A percentile compares a stretch with the other conserved stretches of the same genome.
phyloP scores from a whole-genome alignment of 2,888 invertebrate species.

The Phaedon cochleariae region DNA sequence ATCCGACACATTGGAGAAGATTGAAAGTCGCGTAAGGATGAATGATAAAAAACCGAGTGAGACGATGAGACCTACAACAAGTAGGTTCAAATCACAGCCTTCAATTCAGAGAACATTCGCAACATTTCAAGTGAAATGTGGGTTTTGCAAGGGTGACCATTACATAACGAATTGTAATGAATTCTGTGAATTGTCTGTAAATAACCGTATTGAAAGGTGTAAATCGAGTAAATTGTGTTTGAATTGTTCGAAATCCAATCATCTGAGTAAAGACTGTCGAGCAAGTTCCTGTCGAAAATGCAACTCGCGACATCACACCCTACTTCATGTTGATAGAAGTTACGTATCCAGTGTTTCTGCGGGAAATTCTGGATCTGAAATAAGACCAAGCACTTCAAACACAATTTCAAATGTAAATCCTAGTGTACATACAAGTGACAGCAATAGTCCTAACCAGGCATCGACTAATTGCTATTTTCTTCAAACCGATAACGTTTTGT shows the following conservation, averaged over 20 bases:
- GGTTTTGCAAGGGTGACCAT: conserved; percentile 4
- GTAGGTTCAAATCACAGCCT: background rate
- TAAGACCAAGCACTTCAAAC: background rate
- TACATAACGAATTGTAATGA: conserved; percentile 8
- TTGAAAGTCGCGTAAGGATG: background rate
- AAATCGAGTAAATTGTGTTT: background rate
- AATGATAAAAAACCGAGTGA: background rate
- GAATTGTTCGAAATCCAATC: conserved; percentile 8
- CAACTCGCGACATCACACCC: conserved; percentile 7
- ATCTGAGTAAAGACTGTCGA: conserved; percentile 9
- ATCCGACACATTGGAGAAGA: background rate
- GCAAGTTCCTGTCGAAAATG: conserved; percentile 2
- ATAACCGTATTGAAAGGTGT: background rate
- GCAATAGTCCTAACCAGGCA: background rate
- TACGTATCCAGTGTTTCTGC: background rate
- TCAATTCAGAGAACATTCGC: too few relatives aligned
- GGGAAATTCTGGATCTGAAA: background rate
- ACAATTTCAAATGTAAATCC: background rate
- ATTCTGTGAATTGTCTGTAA: background rate
- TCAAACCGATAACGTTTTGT: background rate
- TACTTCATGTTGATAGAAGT: conserved; percentile 6
- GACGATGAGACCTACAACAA: background rate
- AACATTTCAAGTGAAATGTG: conserved; percentile 1
- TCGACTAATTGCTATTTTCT: background rate
- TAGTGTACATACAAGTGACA: background rate